phyloP scores from a whole-genome alignment of 2,888 invertebrate genomes.

The Protula sp. region DNA sequence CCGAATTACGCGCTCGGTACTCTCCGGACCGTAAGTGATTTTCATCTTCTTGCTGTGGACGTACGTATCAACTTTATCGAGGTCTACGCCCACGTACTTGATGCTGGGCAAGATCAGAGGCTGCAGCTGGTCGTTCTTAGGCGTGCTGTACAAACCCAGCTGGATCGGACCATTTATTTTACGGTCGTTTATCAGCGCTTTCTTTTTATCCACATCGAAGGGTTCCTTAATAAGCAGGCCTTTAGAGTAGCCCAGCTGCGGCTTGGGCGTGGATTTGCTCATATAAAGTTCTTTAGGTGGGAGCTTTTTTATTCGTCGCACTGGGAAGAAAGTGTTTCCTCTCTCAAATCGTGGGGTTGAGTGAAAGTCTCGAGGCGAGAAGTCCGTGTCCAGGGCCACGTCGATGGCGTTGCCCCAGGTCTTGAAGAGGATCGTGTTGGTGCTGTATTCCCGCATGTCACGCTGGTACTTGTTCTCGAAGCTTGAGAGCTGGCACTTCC shows the following conservation, averaged over 20 bases:
- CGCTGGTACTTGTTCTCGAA: neutral
- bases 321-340: neutral
- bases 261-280: neutral
- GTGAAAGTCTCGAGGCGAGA: neutral
- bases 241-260: neutral
- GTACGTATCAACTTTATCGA: neutral
- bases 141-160: neutral
- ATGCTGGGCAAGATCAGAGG: neutral
- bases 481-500: neutral
- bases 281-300: neutral
- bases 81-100: neutral
- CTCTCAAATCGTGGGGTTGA: neutral
- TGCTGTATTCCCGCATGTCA: neutral
- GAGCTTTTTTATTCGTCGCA: neutral
- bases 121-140: neutral
- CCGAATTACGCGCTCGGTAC: no score
- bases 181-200: neutral
- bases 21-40: neutral
- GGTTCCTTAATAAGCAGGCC: neutral
- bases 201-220: neutral
- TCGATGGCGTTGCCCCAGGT: neutral
- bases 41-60: neutral
- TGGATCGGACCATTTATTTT: neutral
- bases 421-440: neutral
- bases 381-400: neutral